Conservation (phyloP, 2,113 vertebrate genomes). For the Gallinago jamesoni region DNA sequence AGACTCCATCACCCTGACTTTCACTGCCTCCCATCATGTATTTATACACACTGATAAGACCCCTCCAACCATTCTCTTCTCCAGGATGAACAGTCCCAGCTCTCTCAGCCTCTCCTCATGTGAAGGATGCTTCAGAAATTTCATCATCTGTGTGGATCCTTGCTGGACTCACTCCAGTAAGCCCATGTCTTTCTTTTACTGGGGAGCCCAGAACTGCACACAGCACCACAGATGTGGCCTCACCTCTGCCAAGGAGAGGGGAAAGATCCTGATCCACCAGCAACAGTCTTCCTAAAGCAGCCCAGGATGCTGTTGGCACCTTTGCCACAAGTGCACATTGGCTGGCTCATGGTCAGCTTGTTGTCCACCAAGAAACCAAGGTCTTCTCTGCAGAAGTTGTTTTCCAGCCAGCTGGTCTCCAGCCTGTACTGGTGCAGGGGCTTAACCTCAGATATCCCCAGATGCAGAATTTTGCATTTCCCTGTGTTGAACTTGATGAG, state of each 20-base stretch:
- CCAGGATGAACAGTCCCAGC: background rate
- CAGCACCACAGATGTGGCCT: background rate
- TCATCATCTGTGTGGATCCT: background rate
- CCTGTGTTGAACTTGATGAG: background rate
- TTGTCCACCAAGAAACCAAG: background rate
- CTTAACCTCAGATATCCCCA: background rate
- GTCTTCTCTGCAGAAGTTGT: background rate
- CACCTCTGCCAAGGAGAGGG: background rate
- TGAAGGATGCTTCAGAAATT: background rate
- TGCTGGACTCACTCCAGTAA: background rate
- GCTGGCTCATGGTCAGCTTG: background rate
- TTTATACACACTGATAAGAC: background rate
- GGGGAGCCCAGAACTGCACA: background rate
- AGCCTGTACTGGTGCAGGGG: background rate
- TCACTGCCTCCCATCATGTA: background rate
- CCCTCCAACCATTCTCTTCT: background rate
- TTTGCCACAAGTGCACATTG: background rate
- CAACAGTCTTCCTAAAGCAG: background rate
- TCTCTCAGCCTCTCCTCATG: background rate
- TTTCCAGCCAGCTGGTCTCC: background rate
- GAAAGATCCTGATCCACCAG: background rate
- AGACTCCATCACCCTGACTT: background rate
- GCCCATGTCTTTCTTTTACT: background rate
- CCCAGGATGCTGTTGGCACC: background rate
- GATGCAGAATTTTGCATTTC: background rate